Conservation (phyloP, 2,888 invertebrate genomes). For the Creontiades dilutus region DNA sequence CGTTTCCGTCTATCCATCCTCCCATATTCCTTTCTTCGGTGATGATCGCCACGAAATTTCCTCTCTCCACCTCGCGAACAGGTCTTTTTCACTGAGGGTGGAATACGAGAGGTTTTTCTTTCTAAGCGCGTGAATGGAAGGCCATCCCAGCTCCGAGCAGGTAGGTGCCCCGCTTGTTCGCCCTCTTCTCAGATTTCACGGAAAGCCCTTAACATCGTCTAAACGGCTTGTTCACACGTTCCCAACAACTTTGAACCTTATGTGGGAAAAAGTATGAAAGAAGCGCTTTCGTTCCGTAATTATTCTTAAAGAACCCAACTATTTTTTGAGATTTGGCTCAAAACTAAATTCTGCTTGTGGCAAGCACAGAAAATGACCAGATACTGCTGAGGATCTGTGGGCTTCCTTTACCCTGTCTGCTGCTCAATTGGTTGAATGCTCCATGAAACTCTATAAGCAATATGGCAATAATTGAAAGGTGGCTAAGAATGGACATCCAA, state of each 20-base stretch:
- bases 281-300: neutral
- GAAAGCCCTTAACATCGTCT: constrained; percentile 9
- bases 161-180: neutral
- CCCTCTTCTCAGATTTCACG: neutral
- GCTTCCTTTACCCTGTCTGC: too few relatives aligned
- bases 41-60: constrained; percentile 17
- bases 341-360: too few relatives aligned
- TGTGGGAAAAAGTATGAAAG: neutral
- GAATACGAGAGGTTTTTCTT: constrained; percentile 37
- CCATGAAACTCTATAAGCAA: too few relatives aligned
- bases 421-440: too few relatives aligned
- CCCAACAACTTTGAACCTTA: neutral
- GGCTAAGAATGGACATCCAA: too few relatives aligned
- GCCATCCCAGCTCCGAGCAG: neutral
- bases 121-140: constrained; percentile 3
- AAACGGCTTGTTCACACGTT: constrained; percentile 39
- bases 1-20: neutral
- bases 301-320: too few relatives aligned
- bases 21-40: constrained; percentile 5
- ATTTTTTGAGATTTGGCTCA: too few relatives aligned
- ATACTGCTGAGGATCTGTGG: too few relatives aligned
- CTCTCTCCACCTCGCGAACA: neutral
- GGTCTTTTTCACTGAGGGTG: neutral
- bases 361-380: too few relatives aligned
- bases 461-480: too few relatives aligned